A percentile compares a stretch with the other conserved stretches of the same genome.
Conservation (phyloP, 2,888 invertebrate genomes). For the Amblyteles armatorius region DNA sequence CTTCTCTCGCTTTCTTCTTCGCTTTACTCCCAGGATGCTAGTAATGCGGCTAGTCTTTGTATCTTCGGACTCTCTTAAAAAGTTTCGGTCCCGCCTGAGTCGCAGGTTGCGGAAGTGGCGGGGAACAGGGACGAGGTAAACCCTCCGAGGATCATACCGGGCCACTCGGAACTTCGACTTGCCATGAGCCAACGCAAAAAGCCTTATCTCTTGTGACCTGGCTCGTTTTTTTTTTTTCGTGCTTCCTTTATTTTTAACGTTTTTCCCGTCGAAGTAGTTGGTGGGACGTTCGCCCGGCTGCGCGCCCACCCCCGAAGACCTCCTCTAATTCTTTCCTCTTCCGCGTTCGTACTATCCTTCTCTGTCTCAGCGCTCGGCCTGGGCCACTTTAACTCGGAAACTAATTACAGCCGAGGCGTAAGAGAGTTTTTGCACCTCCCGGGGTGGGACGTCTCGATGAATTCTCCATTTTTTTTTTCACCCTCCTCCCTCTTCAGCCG, state of each 20-base stretch:
- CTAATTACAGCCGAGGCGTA: constrained; percentile 80
- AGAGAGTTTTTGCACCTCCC: constrained; percentile 77
- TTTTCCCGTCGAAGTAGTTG: constrained; percentile 71
- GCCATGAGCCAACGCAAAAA: constrained; percentile 72
- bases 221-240: constrained; percentile 74
- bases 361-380: constrained; percentile 66
- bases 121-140: constrained; percentile 52
- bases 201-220: constrained; percentile 77
- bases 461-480: constrained; percentile 70
- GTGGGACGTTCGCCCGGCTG: constrained; percentile 60
- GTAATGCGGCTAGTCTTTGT: constrained; percentile 51
- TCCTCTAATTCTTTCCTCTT: constrained; percentile 45
- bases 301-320: constrained; percentile 33
- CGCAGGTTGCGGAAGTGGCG: constrained; percentile 33
- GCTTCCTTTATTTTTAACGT: constrained; percentile 65
- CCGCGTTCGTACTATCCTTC: constrained; percentile 51
- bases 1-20: background rate
- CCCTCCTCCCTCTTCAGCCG: constrained; percentile 39
- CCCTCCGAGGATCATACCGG: constrained; percentile 68
- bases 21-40: constrained; percentile 30
- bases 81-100: constrained; percentile 61
- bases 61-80: constrained; percentile 66
- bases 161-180: constrained; percentile 72
- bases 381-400: constrained; percentile 80
- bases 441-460: constrained; percentile 62